Evolutionary conservation across 2,113 vertebrate species (phyloP).

Genomic region (Barbus barbus): DNA sequence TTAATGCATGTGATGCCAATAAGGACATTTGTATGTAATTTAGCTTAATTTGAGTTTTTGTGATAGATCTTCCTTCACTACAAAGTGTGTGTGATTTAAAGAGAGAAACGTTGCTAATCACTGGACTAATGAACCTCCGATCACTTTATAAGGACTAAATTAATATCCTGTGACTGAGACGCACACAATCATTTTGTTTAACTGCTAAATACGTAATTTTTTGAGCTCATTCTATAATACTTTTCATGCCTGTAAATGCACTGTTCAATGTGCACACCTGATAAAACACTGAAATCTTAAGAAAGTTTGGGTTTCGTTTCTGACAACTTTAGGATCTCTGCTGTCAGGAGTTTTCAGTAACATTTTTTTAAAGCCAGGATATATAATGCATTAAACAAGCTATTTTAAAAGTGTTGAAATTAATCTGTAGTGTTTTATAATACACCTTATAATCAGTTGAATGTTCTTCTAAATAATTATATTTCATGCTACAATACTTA

Average conservation of each 20-base stretch:
- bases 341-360: not conserved
- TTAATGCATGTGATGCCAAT: conserved; percentile 6
- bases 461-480: not conserved
- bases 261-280: conserved; percentile 12
- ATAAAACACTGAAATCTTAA: conserved; percentile 28
- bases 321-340: not conserved
- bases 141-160: conserved; percentile 7
- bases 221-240: conserved; percentile 18
- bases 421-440: not conserved
- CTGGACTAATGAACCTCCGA: conserved; percentile 2
- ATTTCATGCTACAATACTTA: not conserved
- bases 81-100: conserved; percentile 20
- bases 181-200: not conserved
- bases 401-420: not conserved
- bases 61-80: not conserved
- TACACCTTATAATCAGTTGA: not conserved
- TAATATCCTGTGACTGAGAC: conserved; percentile 9
- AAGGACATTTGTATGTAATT: not conserved
- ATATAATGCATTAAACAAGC: not conserved
- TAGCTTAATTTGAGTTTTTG: not conserved
- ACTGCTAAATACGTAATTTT: conserved; percentile 23
- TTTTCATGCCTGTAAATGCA: not conserved
- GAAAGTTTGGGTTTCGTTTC: not conserved
- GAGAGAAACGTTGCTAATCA: conserved; percentile 7
- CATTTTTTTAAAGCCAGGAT: not conserved